These are phyloP conservation scores for Scylla paramamosain DNA, from an alignment of 1,140 invertebrate genomes.

Conservation along the genomic window DNA sequence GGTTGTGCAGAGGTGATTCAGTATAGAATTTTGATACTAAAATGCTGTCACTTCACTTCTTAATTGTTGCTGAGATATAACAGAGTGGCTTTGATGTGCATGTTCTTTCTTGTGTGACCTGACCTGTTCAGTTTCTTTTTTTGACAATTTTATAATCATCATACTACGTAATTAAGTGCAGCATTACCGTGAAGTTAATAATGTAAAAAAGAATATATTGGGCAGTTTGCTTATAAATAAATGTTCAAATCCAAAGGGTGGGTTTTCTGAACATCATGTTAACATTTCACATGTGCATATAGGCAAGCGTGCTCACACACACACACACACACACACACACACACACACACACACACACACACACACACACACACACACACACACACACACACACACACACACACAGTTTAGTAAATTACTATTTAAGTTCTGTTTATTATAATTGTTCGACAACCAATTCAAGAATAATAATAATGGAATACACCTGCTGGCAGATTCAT, in stretches of 20 bases:
- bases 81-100: slow-evolving; percentile 72
- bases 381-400: too few species aligned
- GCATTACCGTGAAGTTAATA: not conserved
- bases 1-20: slow-evolving; percentile 71
- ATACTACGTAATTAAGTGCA: slow-evolving; percentile 15
- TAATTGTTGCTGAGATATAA: slow-evolving; percentile 71
- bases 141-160: not conserved
- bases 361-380: too few species aligned
- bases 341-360: too few species aligned
- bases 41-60: not conserved
- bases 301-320: not conserved
- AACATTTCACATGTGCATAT: not conserved
- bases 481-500: too few species aligned
- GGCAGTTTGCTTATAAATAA: not conserved
- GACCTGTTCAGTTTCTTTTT: slow-evolving; percentile 27
- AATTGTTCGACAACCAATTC: too few species aligned
- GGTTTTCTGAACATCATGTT: not conserved
- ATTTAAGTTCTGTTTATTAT: too few species aligned
- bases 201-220: not conserved
- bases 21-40: slow-evolving; percentile 1
- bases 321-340: not conserved
- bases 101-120: slow-evolving; percentile 73
- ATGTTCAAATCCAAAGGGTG: not conserved
- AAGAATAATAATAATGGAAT: too few species aligned
- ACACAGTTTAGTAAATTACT: too few species aligned